Evolutionary conservation across 2,888 invertebrate genomes (phyloP).

Genomic region (Ctena decussata): DNA sequence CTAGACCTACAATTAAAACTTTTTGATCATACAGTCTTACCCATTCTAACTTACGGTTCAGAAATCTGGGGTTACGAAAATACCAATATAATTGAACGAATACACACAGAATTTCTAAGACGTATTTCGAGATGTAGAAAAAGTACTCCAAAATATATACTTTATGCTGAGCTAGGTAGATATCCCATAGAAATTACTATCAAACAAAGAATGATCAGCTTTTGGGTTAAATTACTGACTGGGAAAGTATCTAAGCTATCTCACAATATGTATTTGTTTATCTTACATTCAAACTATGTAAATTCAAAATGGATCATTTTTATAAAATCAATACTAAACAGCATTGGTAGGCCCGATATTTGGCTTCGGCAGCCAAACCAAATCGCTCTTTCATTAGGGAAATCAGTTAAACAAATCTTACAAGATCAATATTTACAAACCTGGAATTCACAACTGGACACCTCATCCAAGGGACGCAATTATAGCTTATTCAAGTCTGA

Average conservation of each 20-base stretch:
- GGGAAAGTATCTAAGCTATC: background rate
- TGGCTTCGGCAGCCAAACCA: too few relatives aligned
- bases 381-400: too few relatives aligned
- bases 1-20: constrained; percentile 16
- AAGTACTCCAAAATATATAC: constrained; percentile 19
- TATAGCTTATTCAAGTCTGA: too few relatives aligned
- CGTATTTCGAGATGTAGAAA: constrained; percentile 13
- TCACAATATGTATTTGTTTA: too few relatives aligned
- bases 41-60: constrained; percentile 39
- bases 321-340: too few relatives aligned
- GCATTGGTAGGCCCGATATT: too few relatives aligned
- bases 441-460: too few relatives aligned
- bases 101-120: constrained; percentile 19
- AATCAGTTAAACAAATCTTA: too few relatives aligned
- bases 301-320: too few relatives aligned
- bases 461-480: too few relatives aligned
- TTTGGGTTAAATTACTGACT: background rate
- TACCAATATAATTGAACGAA: constrained; percentile 19
- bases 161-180: constrained; percentile 29
- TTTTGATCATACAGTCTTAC: constrained; percentile 23
- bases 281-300: too few relatives aligned
- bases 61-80: constrained; percentile 42
- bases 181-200: constrained; percentile 29
- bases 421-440: too few relatives aligned
- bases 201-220: constrained; percentile 15